Evolutionary conservation across 2,888 invertebrate species (phyloP).

Genomic region (Psylliodes chrysocephalus): DNA sequence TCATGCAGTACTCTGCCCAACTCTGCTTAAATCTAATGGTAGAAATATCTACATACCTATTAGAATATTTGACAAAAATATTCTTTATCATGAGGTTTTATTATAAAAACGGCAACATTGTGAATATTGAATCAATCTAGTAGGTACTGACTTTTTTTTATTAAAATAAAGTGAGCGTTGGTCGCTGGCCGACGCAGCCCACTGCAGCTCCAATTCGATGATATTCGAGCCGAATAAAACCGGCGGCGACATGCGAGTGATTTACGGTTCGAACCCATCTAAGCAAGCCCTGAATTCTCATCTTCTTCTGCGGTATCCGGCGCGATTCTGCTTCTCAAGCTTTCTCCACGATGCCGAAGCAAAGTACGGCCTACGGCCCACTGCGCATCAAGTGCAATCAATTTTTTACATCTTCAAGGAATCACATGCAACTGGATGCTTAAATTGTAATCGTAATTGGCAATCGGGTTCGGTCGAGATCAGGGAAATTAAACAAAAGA

Average conservation of each 20-base stretch:
- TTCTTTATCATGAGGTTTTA: too few species aligned
- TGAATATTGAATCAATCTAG: background rate
- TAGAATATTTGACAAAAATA: too few species aligned
- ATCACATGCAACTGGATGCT: slow-evolving; percentile 10
- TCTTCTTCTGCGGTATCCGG: background rate
- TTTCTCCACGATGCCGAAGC: background rate
- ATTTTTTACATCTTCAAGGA: slow-evolving; percentile 31
- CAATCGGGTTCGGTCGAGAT: background rate
- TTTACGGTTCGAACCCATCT: slow-evolving; percentile 3
- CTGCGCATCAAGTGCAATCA: slow-evolving; percentile 36
- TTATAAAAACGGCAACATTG: too few species aligned
- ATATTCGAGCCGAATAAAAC: background rate
- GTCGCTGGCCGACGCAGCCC: background rate
- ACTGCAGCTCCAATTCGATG: background rate
- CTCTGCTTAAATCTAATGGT: too few species aligned
- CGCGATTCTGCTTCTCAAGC: background rate
- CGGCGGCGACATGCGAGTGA: slow-evolving; percentile 7
- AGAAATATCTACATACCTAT: too few species aligned
- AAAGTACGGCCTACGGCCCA: slow-evolving; percentile 27
- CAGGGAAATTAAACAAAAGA: background rate
- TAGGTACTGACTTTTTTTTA: background rate
- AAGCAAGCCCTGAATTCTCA: background rate
- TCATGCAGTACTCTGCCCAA: too few species aligned
- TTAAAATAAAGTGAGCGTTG: background rate
- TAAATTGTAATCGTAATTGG: slow-evolving; percentile 1